Conservation (phyloP, 2,113 vertebrate species). For the Lonchura striata region DNA sequence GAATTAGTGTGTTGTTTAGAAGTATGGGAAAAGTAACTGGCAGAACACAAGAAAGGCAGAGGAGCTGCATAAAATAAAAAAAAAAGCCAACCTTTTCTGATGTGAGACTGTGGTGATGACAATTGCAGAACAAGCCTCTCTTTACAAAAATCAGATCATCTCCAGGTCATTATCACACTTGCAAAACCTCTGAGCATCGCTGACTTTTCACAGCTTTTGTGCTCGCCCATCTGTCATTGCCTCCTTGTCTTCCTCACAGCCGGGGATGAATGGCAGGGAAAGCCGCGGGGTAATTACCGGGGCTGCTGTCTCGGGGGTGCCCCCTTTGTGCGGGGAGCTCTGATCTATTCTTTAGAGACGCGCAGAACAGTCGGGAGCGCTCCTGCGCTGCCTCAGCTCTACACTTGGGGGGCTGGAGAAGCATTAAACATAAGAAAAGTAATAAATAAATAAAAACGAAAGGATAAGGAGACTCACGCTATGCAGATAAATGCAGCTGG, state of each 20-base stretch:
- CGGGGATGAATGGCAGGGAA: not conserved
- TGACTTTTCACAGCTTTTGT: slow-evolving; percentile 26
- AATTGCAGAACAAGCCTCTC: not conserved
- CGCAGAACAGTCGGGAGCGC: not conserved
- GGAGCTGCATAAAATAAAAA: not conserved
- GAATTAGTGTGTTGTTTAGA: not conserved
- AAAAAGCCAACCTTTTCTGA: not conserved
- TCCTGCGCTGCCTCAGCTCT: not conserved
- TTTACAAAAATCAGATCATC: not conserved
- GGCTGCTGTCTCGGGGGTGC: not conserved
- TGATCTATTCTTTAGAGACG: not conserved
- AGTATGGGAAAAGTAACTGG: not conserved
- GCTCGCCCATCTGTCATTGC: slow-evolving; percentile 6
- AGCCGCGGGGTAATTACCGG: not conserved
- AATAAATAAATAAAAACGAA: not conserved
- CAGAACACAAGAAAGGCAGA: not conserved
- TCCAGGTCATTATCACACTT: slow-evolving; percentile 40
- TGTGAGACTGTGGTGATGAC: not conserved
- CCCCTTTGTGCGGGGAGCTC: not conserved
- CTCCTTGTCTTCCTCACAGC: not conserved
- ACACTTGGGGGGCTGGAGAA: not conserved
- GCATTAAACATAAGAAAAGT: not conserved
- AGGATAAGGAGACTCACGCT: not conserved
- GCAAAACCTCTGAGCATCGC: not conserved
- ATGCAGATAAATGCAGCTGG: not conserved